These are phyloP conservation scores for Dermatophagoides farinae DNA, from an alignment of 1,140 invertebrate genomes.

Conservation along the genomic window DNA sequence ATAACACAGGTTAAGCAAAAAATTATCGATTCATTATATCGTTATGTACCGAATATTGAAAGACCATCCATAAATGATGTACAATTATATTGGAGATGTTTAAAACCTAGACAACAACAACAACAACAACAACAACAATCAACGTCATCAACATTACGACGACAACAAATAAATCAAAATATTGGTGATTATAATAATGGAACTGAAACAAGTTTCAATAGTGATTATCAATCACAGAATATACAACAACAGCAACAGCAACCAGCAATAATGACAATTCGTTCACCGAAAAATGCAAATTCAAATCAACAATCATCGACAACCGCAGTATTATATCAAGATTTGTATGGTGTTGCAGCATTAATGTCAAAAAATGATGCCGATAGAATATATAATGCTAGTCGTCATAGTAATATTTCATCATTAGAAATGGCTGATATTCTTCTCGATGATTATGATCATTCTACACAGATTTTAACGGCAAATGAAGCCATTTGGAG, in stretches of 20 bases:
- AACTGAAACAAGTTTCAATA: background rate
- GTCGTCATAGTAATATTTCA: background rate
- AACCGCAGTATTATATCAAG: background rate
- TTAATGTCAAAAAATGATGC: constrained; percentile 2
- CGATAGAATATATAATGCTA: constrained; percentile 1
- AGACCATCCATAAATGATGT: constrained; percentile 78
- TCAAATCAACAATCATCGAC: background rate
- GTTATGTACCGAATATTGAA: constrained; percentile 75
- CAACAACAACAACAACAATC: background rate
- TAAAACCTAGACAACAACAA: background rate
- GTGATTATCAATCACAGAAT: background rate
- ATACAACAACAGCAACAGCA: background rate
- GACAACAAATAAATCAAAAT: background rate
- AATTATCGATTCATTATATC: constrained; percentile 85
- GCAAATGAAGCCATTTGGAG: constrained; percentile 73
- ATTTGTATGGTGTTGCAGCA: background rate
- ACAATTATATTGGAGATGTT: constrained; percentile 29
- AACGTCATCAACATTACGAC: background rate
- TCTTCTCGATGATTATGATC: constrained; percentile 25
- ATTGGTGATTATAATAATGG: no score
- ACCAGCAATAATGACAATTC: background rate
- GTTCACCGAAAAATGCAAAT: background rate
- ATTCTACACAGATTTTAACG: constrained; percentile 70
- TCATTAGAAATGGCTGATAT: background rate
- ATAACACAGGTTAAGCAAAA: constrained; percentile 96